These are phyloP conservation scores for Brenthis hecate DNA, from an alignment of 2,888 invertebrate species.

Conservation along the genomic window DNA sequence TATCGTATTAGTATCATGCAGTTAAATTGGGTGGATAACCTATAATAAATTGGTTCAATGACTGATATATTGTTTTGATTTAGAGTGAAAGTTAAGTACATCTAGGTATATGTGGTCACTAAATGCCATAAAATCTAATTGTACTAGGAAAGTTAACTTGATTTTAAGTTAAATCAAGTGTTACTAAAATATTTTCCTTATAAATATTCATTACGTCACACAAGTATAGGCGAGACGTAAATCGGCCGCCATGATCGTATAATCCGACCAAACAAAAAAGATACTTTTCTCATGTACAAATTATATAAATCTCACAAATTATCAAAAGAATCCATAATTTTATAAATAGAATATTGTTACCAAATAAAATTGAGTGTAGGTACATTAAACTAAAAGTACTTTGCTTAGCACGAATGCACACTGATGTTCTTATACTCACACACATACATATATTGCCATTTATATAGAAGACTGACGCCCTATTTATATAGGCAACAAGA, in stretches of 20 bases:
- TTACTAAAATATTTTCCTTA: not conserved
- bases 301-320: conserved; percentile 8
- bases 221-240: conserved; percentile 30
- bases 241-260: conserved; percentile 59
- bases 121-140: too few species aligned
- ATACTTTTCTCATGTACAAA: conserved; percentile 3
- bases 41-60: too few species aligned
- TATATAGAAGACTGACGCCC: conserved; percentile 34
- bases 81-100: too few species aligned
- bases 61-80: too few species aligned
- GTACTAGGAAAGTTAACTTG: too few species aligned
- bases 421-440: conserved; percentile 36
- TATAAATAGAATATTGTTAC: conserved; percentile 1
- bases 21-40: too few species aligned
- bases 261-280: conserved; percentile 58
- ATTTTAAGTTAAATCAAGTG: too few species aligned
- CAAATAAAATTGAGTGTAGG: conserved; percentile 5
- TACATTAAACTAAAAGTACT: conserved; percentile 13
- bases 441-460: conserved; percentile 32
- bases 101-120: too few species aligned
- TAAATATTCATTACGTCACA: conserved; percentile 41
- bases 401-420: conserved; percentile 29
- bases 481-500: conserved; percentile 25
- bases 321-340: conserved; percentile 1
- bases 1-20: too few species aligned